Evolutionary conservation across 1,140 invertebrate species (phyloP).

Genomic region (Harpegnathos saltator): DNA sequence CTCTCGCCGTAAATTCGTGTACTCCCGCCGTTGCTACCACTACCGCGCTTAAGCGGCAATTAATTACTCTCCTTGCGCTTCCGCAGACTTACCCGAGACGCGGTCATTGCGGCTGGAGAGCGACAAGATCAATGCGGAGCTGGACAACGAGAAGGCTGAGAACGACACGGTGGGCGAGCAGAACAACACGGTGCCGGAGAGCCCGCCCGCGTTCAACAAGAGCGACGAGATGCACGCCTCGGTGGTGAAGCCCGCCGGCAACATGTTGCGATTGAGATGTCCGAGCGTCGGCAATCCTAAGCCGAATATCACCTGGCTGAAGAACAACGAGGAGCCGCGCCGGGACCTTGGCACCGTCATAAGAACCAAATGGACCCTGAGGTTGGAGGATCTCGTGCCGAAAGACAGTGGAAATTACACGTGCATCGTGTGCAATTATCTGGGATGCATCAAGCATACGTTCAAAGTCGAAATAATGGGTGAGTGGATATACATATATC

Average conservation of each 20-base stretch:
- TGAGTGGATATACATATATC: conserved; percentile 84
- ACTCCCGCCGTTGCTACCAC: no score
- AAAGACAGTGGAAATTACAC: conserved; percentile 94
- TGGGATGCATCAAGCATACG: conserved; percentile 92
- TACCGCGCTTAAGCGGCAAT: no score
- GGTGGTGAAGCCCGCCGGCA: conserved; percentile 89
- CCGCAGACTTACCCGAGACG: conserved; percentile 79
- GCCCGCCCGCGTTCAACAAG: conserved; percentile 85
- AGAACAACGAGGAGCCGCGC: conserved; percentile 88
- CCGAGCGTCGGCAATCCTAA: conserved; percentile 89
- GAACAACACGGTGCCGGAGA: conserved; percentile 80
- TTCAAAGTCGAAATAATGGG: conserved; percentile 91
- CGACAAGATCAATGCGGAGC: conserved; percentile 64
- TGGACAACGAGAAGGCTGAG: conserved; percentile 80
- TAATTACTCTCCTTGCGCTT: conserved; percentile 2
- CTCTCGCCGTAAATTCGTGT: no score
- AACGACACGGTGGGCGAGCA: conserved; percentile 82
- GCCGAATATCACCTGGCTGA: conserved; percentile 93
- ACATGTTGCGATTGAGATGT: conserved; percentile 89
- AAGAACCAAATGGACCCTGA: conserved; percentile 89
- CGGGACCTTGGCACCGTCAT: conserved; percentile 88
- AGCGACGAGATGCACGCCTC: conserved; percentile 85
- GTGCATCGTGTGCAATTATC: conserved; percentile 92
- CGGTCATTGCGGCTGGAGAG: conserved; percentile 81
- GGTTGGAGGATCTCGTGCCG: conserved; percentile 91